Evolutionary conservation across 2,797 vertebrate species (phyloP).

Genomic region (Pithecia hirsuta): DNA sequence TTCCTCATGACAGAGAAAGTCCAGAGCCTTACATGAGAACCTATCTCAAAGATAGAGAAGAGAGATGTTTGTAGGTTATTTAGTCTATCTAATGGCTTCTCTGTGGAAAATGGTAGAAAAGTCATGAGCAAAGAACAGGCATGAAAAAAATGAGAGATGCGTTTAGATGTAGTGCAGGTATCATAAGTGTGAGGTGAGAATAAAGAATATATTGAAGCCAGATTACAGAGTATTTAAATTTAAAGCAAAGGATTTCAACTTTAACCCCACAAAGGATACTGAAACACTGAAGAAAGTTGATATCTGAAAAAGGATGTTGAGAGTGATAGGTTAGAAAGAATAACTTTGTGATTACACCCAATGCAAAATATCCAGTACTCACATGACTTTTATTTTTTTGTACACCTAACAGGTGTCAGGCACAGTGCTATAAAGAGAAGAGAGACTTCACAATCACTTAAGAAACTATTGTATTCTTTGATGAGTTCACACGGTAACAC

Average conservation of each 20-base stretch:
- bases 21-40: not conserved
- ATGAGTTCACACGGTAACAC: not conserved
- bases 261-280: not conserved
- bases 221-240: not conserved
- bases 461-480: not conserved
- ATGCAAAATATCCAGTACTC: not conserved
- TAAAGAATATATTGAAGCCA: not conserved
- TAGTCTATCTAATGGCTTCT: not conserved
- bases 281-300: not conserved
- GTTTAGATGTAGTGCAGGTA: not conserved
- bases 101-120: not conserved
- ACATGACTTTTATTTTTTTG: not conserved
- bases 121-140: not conserved
- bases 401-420: not conserved
- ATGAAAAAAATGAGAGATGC: not conserved
- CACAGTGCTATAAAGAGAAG: not conserved
- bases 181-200: not conserved
- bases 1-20: not conserved
- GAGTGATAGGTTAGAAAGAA: not conserved
- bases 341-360: not conserved
- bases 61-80: not conserved
- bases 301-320: not conserved
- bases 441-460: not conserved
- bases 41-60: not conserved
- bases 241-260: not conserved